These are phyloP conservation scores for Phengaris alcon DNA, from an alignment of 2,888 invertebrate species.

Conservation along the genomic window DNA sequence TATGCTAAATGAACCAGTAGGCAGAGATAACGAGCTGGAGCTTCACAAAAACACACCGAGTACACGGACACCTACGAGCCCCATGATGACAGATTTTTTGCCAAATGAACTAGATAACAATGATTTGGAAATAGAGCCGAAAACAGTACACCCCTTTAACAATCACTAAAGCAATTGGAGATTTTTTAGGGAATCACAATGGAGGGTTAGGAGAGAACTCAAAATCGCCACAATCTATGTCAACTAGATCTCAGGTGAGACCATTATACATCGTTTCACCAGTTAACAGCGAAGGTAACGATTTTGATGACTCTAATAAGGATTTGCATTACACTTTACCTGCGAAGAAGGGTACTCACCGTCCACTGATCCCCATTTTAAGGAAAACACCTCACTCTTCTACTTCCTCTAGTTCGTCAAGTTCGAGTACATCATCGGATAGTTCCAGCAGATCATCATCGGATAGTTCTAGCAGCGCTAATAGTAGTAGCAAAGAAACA, in stretches of 20 bases:
- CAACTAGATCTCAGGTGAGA: no score
- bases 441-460: slow-evolving; percentile 25
- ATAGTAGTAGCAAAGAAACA: slow-evolving; percentile 27
- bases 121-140: no score
- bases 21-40: no score
- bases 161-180: background rate
- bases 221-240: no score
- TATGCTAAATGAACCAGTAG: no score
- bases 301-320: slow-evolving; percentile 22
- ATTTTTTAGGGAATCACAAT: background rate
- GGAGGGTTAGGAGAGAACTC: no score
- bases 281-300: no score
- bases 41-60: no score
- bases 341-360: background rate
- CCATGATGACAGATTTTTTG: no score
- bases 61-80: no score
- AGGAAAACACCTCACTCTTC: background rate
- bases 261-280: no score
- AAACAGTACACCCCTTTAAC: background rate
- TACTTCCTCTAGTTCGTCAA: slow-evolving; percentile 6
- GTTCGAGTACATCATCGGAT: slow-evolving; percentile 23
- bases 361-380: background rate
- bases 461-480: slow-evolving; percentile 9
- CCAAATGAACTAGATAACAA: no score
- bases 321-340: background rate